These are phyloP conservation scores for Entosphenus tridentatus DNA, from an alignment of 2,113 vertebrate genomes.

Conservation along the genomic window DNA sequence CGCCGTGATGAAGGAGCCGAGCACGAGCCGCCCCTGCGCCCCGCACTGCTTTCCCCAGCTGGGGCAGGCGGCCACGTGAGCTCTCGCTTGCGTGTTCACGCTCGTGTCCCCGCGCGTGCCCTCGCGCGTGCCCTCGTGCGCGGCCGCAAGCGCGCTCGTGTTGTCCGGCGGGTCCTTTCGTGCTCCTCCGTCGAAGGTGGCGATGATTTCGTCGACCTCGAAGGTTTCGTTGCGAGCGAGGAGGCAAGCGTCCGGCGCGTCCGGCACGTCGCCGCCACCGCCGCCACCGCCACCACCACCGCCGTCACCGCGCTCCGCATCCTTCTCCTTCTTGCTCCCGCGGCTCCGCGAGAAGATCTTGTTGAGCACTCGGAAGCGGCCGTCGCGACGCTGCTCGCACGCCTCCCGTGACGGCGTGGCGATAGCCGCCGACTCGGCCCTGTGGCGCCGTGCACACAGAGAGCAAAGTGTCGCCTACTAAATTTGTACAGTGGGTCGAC, in stretches of 20 bases:
- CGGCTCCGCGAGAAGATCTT: conserved; percentile 31
- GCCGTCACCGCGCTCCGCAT: conserved; percentile 13
- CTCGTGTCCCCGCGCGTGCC: conserved; percentile 18
- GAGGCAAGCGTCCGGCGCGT: conserved; percentile 20
- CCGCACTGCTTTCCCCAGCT: conserved; percentile 22
- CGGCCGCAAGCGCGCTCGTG: too few relatives aligned
- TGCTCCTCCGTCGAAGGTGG: conserved; percentile 41
- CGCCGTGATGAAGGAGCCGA: not conserved
- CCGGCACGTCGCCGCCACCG: conserved; percentile 12
- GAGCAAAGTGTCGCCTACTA: too few relatives aligned
- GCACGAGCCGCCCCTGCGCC: conserved; percentile 11
- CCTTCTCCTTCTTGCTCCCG: conserved; percentile 35
- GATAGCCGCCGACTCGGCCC: too few relatives aligned
- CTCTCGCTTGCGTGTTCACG: conserved; percentile 17
- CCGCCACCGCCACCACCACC: too few relatives aligned
- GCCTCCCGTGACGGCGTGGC: too few relatives aligned
- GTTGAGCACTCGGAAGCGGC: conserved; percentile 26
- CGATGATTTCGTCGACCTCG: conserved; percentile 52
- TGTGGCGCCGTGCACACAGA: too few relatives aligned
- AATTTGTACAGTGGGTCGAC: too few relatives aligned
- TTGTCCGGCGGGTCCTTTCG: conserved; percentile 22
- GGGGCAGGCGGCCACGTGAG: conserved; percentile 18
- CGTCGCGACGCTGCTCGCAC: conserved; percentile 17
- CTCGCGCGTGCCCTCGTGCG: not conserved
- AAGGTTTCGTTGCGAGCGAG: conserved; percentile 25